phyloP scores from a whole-genome alignment of 1,140 invertebrate species.

The Brachionus calyciflorus region DNA sequence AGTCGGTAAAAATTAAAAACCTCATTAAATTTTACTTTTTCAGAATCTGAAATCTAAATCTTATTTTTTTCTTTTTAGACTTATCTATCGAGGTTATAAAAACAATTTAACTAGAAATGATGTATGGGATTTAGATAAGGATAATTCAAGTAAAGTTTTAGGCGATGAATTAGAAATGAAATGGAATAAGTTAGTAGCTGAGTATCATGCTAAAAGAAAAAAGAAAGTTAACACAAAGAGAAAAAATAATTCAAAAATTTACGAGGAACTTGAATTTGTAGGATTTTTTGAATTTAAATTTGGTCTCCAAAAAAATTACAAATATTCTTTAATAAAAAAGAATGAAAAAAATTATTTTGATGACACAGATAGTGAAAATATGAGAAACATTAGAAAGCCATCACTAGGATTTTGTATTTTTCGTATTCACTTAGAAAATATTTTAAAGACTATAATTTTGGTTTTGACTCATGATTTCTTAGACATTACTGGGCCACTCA shows the following conservation, averaged over 20 bases:
- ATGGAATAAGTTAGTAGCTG: not conserved
- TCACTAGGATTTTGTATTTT: not conserved
- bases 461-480: not conserved
- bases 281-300: not conserved
- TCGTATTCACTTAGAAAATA: not conserved
- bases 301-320: not conserved
- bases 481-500: not conserved
- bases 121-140: slow-evolving; percentile 18
- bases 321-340: not conserved
- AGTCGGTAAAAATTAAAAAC: not conserved
- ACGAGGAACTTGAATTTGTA: not conserved
- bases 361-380: not conserved
- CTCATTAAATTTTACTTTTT: too few species aligned
- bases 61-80: not conserved
- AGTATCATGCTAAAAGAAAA: not conserved
- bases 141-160: not conserved
- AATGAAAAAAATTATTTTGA: too few species aligned
- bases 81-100: slow-evolving; percentile 21
- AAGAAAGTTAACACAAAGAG: too few species aligned
- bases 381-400: not conserved
- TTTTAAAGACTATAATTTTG: not conserved
- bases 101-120: not conserved
- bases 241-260: not conserved
- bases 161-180: not conserved
- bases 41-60: not conserved